Evolutionary conservation across 2,797 vertebrate genomes (phyloP).

Genomic region (Sciurus vulgaris): DNA sequence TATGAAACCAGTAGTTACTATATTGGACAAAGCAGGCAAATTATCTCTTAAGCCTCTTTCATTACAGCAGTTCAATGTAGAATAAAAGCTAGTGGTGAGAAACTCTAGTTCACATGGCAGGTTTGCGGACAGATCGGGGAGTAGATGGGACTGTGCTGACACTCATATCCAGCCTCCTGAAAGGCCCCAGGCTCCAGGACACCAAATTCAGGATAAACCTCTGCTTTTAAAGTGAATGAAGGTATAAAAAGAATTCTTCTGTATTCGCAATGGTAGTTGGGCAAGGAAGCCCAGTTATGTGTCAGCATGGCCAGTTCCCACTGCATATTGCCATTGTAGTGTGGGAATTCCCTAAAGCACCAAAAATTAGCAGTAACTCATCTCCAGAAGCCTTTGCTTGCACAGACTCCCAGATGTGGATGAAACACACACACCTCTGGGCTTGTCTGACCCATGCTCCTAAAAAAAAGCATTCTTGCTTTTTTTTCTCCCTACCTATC

Average conservation of each 20-base stretch:
- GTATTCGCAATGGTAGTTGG: neutral
- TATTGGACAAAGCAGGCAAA: neutral
- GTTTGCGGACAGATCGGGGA: neutral
- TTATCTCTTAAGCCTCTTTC: neutral
- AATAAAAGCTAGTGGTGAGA: neutral
- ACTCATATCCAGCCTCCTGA: neutral
- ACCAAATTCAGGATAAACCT: neutral
- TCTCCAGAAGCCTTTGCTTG: neutral
- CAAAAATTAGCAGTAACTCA: neutral
- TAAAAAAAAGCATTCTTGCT: neutral
- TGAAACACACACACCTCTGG: too few species aligned
- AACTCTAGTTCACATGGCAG: neutral
- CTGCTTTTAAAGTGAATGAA: neutral
- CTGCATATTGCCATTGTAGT: neutral
- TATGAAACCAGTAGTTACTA: neutral
- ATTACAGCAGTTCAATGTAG: neutral
- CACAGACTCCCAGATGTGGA: neutral
- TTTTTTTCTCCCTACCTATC: neutral
- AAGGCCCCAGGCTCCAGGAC: neutral
- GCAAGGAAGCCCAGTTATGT: neutral
- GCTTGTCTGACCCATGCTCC: too few species aligned
- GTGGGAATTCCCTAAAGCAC: neutral
- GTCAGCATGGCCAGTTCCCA: neutral
- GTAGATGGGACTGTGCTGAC: neutral
- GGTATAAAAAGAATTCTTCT: neutral